phyloP scores from a whole-genome alignment of 2,113 vertebrate species.

The Thamnophis sirtalis region DNA sequence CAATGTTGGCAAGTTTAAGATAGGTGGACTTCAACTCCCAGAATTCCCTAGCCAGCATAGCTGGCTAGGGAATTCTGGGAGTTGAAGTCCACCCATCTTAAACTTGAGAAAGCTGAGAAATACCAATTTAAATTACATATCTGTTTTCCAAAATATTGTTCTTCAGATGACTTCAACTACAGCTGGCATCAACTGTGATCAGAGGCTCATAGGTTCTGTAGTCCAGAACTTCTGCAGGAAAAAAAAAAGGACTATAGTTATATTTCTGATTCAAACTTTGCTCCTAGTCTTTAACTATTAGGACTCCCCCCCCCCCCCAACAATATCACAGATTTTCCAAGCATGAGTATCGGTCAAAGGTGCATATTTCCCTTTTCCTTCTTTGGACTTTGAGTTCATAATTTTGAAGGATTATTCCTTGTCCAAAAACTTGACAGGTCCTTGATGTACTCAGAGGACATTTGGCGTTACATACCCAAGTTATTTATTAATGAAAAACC shows the following conservation, averaged over 20 bases:
- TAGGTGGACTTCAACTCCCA: neutral
- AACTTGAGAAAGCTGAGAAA: neutral
- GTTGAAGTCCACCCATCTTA: neutral
- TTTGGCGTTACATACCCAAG: neutral
- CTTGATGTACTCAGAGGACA: neutral
- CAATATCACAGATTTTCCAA: neutral
- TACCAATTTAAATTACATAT: neutral
- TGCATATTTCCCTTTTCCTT: neutral
- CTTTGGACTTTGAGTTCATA: neutral
- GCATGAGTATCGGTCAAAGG: neutral
- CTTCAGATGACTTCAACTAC: neutral
- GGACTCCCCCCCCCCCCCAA: accelerated
- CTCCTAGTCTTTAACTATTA: neutral
- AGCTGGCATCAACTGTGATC: neutral
- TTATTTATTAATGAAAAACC: neutral
- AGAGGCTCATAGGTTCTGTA: neutral
- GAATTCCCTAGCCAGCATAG: no score
- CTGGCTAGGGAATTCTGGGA: neutral
- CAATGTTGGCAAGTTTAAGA: neutral
- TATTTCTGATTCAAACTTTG: neutral
- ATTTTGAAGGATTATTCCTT: neutral
- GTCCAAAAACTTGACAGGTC: neutral
- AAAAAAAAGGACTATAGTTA: neutral
- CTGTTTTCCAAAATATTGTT: neutral
- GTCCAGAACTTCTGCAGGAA: neutral